Percentiles rank a stretch among this genome's conserved stretches.
These are phyloP conservation scores for Himalopsyche anomala DNA, from an alignment of 2,888 invertebrate genomes.

Conservation along the genomic window DNA sequence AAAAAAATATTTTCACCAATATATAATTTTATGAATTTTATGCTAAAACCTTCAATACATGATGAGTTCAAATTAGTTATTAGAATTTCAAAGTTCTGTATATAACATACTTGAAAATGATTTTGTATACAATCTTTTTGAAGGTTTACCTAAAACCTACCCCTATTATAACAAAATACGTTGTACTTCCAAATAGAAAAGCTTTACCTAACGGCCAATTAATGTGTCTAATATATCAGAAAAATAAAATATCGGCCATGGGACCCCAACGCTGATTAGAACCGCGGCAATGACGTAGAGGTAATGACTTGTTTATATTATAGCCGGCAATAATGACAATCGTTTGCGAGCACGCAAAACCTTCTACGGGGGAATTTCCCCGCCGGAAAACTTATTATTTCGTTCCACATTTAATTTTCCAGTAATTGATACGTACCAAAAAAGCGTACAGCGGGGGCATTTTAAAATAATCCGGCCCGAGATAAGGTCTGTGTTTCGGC, in stretches of 20 bases:
- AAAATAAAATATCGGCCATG: constrained; percentile 1
- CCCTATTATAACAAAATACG: too few relatives aligned
- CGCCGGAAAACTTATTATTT: constrained; percentile 4
- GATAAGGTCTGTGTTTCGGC: constrained; percentile 13
- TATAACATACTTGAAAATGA: too few relatives aligned
- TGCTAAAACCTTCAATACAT: too few relatives aligned
- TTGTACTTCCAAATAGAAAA: neutral
- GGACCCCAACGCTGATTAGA: constrained; percentile 5
- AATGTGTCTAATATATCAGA: constrained; percentile 11
- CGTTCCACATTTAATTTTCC: constrained; percentile 26
- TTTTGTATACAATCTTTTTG: too few relatives aligned
- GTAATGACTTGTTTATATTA: constrained; percentile 31
- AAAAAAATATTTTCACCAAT: too few relatives aligned
- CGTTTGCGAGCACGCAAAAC: constrained; percentile 15
- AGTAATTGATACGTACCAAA: constrained; percentile 23
- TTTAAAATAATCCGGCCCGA: constrained; percentile 2
- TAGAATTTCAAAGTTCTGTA: too few relatives aligned
- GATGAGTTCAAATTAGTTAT: too few relatives aligned
- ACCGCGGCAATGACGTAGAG: neutral
- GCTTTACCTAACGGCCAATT: neutral
- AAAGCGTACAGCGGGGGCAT: neutral
- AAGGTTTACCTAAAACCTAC: too few relatives aligned
- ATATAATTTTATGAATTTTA: too few relatives aligned
- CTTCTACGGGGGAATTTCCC: neutral
- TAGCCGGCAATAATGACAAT: constrained; percentile 24